Percentiles rank a stretch among this genome's conserved stretches.
phyloP scores from a whole-genome alignment of 2,113 vertebrate genomes.

The Thinocorus orbignyianus region DNA sequence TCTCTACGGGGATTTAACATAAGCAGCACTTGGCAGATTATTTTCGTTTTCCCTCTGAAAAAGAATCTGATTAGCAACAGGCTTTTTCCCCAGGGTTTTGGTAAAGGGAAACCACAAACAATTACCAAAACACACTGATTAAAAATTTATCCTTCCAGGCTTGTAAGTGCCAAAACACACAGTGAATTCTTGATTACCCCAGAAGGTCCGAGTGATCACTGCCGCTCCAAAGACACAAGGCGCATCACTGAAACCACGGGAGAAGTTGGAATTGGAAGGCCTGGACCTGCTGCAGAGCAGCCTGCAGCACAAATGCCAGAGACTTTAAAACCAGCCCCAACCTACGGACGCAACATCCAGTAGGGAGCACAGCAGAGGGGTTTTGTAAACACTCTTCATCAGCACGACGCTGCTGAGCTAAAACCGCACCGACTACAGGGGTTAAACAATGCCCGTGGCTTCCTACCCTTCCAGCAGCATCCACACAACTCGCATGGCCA shows the following conservation, averaged over 20 bases:
- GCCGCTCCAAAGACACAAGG: background rate
- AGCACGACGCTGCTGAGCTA: background rate
- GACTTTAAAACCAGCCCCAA: background rate
- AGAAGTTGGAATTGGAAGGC: background rate
- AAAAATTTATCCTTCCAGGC: slow-evolving; percentile 8
- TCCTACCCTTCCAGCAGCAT: background rate
- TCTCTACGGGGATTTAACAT: background rate
- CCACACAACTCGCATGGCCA: background rate
- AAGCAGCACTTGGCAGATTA: slow-evolving; percentile 14
- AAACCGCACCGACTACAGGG: background rate
- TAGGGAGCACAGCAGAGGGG: background rate
- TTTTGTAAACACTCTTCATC: background rate
- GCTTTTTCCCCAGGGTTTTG: background rate
- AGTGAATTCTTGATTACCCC: background rate
- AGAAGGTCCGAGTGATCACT: rapidly evolving
- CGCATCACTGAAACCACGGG: background rate
- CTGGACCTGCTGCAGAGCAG: background rate
- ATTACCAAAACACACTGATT: slow-evolving; percentile 35
- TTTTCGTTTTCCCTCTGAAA: slow-evolving; percentile 7
- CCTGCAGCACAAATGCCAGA: background rate
- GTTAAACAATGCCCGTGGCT: slow-evolving; percentile 22
- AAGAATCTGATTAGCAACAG: background rate
- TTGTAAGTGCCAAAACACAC: background rate
- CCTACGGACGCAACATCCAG: background rate
- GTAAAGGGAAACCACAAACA: slow-evolving; percentile 28